Percentiles rank a stretch among this genome's conserved stretches.
phyloP scores from a whole-genome alignment of 2,888 invertebrate genomes.

The Lobophora halterata region DNA sequence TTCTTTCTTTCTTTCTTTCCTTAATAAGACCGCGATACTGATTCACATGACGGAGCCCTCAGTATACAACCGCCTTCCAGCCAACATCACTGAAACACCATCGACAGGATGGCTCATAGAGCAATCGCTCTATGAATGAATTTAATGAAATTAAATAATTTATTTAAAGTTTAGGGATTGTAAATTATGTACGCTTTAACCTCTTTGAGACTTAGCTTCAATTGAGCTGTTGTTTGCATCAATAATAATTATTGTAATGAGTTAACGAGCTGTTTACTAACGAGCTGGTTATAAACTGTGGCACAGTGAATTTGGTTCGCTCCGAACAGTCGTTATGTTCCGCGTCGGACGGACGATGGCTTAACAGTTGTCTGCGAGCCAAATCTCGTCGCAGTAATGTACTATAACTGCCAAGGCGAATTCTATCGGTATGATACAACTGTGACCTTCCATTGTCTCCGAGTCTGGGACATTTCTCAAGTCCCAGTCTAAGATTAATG shows the following conservation, averaged over 20 bases:
- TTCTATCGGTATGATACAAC: conserved; percentile 70
- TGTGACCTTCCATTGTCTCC: conserved; percentile 72
- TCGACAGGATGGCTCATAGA: no score
- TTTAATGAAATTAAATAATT: no score
- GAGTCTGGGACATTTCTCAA: conserved; percentile 49
- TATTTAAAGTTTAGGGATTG: no score
- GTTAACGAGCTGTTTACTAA: conserved; percentile 14
- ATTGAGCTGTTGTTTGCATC: neutral
- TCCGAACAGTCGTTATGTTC: conserved; percentile 36
- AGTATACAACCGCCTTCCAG: no score
- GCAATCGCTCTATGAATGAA: no score
- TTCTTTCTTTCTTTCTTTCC: no score
- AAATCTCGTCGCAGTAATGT: conserved; percentile 58
- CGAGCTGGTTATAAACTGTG: conserved; percentile 4
- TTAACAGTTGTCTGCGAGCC: conserved; percentile 63
- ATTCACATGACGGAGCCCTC: no score
- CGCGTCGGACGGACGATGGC: conserved; percentile 29
- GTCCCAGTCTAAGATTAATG: conserved; percentile 15
- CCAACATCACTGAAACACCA: no score
- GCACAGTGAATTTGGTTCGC: conserved; percentile 19
- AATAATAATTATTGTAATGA: neutral
- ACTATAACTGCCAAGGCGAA: conserved; percentile 67
- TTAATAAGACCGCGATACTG: no score
- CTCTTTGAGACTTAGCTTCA: neutral
- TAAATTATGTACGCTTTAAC: no score